Percentiles rank a stretch among this genome's conserved stretches.
Evolutionary conservation across 2,888 invertebrate genomes (phyloP).

Genomic region (Globia sparganii): DNA sequence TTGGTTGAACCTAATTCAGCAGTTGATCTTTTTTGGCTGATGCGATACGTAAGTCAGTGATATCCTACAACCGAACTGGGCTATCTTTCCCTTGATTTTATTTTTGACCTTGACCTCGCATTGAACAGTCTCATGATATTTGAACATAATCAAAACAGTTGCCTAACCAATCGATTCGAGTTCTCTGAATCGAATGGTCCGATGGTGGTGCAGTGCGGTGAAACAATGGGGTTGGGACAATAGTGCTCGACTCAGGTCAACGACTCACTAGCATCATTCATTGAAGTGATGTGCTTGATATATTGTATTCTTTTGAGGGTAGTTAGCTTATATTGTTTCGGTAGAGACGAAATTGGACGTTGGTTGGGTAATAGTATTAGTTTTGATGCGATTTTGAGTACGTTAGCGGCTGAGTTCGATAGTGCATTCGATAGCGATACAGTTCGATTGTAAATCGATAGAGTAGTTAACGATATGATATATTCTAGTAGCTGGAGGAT

Average conservation of each 20-base stretch:
- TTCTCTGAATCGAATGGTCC: conserved; percentile 49
- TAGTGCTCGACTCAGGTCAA: conserved; percentile 49
- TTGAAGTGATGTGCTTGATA: conserved; percentile 22
- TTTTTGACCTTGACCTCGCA: background rate
- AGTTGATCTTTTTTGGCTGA: background rate
- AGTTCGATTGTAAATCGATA: conserved; percentile 12
- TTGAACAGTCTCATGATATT: conserved; percentile 1
- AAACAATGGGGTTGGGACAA: conserved; percentile 62
- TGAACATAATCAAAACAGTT: conserved; percentile 39
- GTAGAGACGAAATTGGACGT: conserved; percentile 11
- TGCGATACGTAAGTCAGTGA: background rate
- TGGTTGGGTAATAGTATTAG: background rate
- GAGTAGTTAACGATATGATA: background rate
- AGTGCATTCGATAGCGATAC: background rate
- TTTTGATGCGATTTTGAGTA: background rate
- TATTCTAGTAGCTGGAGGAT: background rate
- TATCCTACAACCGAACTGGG: background rate
- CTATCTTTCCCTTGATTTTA: background rate
- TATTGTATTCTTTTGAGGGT: conserved; percentile 24
- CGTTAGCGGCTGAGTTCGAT: background rate
- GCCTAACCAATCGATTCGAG: conserved; percentile 38
- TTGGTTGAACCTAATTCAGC: background rate
- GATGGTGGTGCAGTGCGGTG: conserved; percentile 56
- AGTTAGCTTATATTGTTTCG: conserved; percentile 23
- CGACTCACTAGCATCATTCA: conserved; percentile 30